Conservation (phyloP, 2,797 vertebrate genomes). For the Typhlichthys eigenmanni region DNA sequence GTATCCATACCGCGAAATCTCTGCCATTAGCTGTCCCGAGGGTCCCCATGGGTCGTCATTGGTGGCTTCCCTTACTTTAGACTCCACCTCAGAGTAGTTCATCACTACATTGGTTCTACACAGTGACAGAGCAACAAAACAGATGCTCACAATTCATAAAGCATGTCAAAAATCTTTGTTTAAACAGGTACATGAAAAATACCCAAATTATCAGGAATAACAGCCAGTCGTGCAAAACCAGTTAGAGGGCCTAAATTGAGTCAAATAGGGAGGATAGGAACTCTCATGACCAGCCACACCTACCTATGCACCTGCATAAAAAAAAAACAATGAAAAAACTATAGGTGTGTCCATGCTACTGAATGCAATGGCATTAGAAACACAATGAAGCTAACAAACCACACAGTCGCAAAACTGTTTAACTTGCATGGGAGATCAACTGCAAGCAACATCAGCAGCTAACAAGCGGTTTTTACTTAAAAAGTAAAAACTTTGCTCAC, state of each 20-base stretch:
- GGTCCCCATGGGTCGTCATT: conserved; percentile 99
- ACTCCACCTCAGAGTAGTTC: conserved; percentile 99
- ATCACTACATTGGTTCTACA: conserved; percentile 98
- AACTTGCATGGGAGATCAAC: not conserved
- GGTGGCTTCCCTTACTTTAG: conserved; percentile 99
- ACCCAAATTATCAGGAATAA: not conserved
- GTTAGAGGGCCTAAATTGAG: too few species aligned
- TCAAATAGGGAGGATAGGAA: conserved; percentile 13
- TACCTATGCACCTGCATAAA: conserved; percentile 12
- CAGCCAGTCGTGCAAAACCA: not conserved
- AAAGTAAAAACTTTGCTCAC: not conserved
- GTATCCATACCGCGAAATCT: conserved; percentile 91
- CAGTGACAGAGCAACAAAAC: conserved; percentile 33
- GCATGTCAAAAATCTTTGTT: not conserved
- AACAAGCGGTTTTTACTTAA: not conserved
- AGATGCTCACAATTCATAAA: not conserved
- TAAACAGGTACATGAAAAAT: not conserved
- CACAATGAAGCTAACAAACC: conserved; percentile 6
- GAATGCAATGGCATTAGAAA: conserved; percentile 9
- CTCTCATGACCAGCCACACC: conserved; percentile 31
- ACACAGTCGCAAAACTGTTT: conserved; percentile 14
- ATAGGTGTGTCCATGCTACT: not conserved
- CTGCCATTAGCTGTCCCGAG: conserved; percentile 96
- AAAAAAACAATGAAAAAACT: conserved; percentile 1
- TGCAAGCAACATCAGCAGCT: not conserved